Evolutionary conservation across 1,140 invertebrate species (phyloP).

Genomic region (Heterodera carotae): DNA sequence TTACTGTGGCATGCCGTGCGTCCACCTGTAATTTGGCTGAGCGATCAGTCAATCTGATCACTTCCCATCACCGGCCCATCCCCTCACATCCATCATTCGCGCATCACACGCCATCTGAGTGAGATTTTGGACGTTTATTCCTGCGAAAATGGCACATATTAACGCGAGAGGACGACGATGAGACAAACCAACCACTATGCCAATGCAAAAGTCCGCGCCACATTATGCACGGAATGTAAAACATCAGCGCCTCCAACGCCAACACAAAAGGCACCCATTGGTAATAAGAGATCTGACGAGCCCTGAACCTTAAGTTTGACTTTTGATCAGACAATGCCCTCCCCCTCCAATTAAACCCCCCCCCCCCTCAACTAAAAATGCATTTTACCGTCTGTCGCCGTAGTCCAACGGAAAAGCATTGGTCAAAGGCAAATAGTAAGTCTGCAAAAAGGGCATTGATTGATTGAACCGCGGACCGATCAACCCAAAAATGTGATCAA

Average conservation of each 20-base stretch:
- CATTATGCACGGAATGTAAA: constrained; percentile 69
- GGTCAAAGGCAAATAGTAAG: constrained; percentile 64
- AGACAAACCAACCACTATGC: constrained; percentile 65
- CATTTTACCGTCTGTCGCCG: constrained; percentile 59
- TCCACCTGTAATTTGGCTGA: constrained; percentile 36
- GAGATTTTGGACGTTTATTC: constrained; percentile 64
- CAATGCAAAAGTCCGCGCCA: constrained; percentile 67
- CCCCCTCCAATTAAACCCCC: too few relatives aligned
- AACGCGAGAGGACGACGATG: too few relatives aligned
- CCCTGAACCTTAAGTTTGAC: constrained; percentile 50
- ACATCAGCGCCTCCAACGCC: constrained; percentile 69
- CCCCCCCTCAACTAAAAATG: background rate
- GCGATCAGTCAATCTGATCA: background rate
- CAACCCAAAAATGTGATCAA: too few relatives aligned
- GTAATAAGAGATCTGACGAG: constrained; percentile 66
- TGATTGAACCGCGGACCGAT: too few relatives aligned
- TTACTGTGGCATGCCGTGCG: constrained; percentile 61
- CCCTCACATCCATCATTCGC: constrained; percentile 60
- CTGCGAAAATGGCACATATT: constrained; percentile 50
- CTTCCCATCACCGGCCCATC: background rate
- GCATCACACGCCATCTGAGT: constrained; percentile 66
- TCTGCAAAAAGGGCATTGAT: constrained; percentile 25
- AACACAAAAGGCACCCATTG: constrained; percentile 69
- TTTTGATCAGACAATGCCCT: background rate
- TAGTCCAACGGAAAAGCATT: constrained; percentile 65